Evolutionary conservation across 1,140 invertebrate species (phyloP), one percentile per base, ranked within the genome.

Genomic region (Dinoponera quadriceps): DNA sequence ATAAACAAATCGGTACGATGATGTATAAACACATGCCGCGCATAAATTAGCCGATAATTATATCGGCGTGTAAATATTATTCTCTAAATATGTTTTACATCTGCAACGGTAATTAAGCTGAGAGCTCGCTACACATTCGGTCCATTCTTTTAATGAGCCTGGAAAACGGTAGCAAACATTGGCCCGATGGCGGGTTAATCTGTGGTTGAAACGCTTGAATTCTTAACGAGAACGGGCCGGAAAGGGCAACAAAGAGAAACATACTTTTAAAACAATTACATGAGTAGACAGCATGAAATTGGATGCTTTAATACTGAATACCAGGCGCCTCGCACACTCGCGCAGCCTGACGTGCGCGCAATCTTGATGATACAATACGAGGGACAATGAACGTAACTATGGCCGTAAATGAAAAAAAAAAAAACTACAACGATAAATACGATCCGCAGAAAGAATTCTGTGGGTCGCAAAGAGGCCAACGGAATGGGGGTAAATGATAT

Each of bases 181-280:
- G 72, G 71, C 63, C 62, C 51, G 27, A 63, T 54, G 57, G 55
- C 33, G 71, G 66, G 59, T 48, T 65, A 72, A 82, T 85, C 83
- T 88, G 87, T 44, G 87, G 87, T 88, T 81, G 78, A 88, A 88
- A 62, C 74, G 83, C 83, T 85, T 88, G 86, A 88, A 88, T 88
- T 88, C 83, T 88, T 88, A 78, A 88, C 81, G 73, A 85, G 73
- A 72, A 68, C 63, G 29, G 59, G 51, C 87, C 57, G 48, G 25
- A 54, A 44, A 86, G 49, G 69, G 59, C 38, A 73, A 20, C 69
- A 65, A 65, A 48, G 59, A 82, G 59, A 65, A 51, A 80, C 22
- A 69, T 55, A 68, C 72, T 63, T 54, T 49, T 69, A 60, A 87
- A 87, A 74, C 62, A 87, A 73, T 84, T 69, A 84, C 62, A 74